A percentile compares a stretch with the other conserved stretches of the same genome.
These are phyloP conservation scores for Tachysurus fulvidraco DNA, from an alignment of 2,113 vertebrate species.

Conservation along the genomic window DNA sequence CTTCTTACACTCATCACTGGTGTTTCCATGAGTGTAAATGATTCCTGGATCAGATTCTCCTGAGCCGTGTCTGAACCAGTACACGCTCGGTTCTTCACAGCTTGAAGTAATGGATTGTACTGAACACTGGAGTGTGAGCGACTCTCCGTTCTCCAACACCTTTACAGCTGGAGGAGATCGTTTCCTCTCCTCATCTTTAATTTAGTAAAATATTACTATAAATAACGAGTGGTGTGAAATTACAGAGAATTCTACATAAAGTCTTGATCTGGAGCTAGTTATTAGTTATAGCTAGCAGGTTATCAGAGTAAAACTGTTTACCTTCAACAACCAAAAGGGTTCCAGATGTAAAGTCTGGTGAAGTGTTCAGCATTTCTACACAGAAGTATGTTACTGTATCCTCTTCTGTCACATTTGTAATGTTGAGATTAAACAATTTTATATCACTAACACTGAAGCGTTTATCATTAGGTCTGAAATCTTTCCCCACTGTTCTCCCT, in stretches of 20 bases:
- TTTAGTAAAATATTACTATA: not conserved
- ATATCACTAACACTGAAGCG: not conserved
- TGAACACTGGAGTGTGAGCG: constrained; percentile 53
- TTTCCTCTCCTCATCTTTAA: not conserved
- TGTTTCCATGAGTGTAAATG: constrained; percentile 44
- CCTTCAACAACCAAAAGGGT: not conserved
- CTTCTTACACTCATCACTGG: constrained; percentile 12
- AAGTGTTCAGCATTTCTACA: too few species aligned
- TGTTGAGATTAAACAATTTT: too few species aligned
- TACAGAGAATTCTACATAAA: not conserved
- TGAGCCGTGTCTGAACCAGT: constrained; percentile 55
- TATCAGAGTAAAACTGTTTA: not conserved
- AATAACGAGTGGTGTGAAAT: not conserved
- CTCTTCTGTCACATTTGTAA: too few species aligned
- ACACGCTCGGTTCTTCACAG: constrained; percentile 30
- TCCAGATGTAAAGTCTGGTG: too few species aligned
- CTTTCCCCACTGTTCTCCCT: not conserved
- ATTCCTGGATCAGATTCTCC: constrained; percentile 43
- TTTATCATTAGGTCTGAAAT: accelerated
- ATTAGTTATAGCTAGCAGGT: not conserved
- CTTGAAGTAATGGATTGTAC: not conserved
- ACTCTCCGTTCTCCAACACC: not conserved
- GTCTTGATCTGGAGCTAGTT: not conserved
- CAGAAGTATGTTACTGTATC: too few species aligned
- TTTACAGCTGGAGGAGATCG: not conserved